Percentiles rank a stretch among this genome's conserved stretches.
phyloP scores from a whole-genome alignment of 2,888 invertebrate species.

The Aproaerema taeniolella region DNA sequence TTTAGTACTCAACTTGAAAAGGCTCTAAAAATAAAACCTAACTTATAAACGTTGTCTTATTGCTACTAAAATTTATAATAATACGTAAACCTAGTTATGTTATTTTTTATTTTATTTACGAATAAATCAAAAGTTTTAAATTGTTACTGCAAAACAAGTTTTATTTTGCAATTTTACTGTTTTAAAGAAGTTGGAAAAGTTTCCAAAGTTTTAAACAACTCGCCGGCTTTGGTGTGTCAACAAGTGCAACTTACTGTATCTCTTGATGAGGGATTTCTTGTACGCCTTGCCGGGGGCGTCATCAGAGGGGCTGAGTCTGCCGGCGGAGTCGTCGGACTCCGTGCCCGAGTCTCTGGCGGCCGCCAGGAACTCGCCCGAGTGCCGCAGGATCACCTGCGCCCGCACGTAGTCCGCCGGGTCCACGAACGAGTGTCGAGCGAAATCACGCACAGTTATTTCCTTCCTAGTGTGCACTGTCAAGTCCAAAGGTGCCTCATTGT shows the following conservation, averaged over 20 bases:
- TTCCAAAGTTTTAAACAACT: too few relatives aligned
- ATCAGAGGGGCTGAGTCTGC: conserved; percentile 79
- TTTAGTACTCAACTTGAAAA: too few relatives aligned
- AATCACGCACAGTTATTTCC: conserved; percentile 69
- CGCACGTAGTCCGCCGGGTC: conserved; percentile 71
- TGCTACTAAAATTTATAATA: too few relatives aligned
- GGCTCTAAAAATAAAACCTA: too few relatives aligned
- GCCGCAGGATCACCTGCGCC: conserved; percentile 65
- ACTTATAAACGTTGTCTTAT: too few relatives aligned
- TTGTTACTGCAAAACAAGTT: too few relatives aligned
- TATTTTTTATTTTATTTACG: too few relatives aligned
- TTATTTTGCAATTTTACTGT: too few relatives aligned
- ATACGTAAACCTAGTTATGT: too few relatives aligned
- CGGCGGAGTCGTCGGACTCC: conserved; percentile 89
- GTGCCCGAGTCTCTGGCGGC: conserved; percentile 82
- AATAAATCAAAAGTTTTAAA: too few relatives aligned
- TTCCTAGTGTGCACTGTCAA: conserved; percentile 79
- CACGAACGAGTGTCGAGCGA: conserved; percentile 68
- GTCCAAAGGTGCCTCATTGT: conserved; percentile 87
- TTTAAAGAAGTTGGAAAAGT: neutral
- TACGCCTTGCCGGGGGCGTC: conserved; percentile 81
- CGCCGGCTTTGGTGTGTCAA: too few relatives aligned
- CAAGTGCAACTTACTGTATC: conserved; percentile 98
- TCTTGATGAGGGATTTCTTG: conserved; percentile 95
- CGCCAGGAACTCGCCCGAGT: conserved; percentile 70